These are phyloP conservation scores for Todiramphus chloris DNA, from an alignment of 2,113 vertebrate species.

Conservation along the genomic window DNA sequence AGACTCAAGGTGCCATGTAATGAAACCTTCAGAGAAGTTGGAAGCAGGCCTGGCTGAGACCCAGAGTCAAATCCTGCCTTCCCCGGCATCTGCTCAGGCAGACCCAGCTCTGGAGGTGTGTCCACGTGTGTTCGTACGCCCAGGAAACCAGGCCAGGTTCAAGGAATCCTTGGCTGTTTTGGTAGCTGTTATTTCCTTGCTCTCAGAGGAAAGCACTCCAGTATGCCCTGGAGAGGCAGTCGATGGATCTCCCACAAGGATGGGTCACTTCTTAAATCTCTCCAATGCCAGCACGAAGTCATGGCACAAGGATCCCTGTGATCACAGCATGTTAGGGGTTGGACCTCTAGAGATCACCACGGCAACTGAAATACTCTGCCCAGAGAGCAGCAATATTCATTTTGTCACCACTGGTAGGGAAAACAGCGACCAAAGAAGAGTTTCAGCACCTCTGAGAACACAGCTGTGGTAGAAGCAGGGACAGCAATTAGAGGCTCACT, in stretches of 20 bases:
- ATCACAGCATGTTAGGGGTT: too few species aligned
- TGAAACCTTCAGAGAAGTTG: background rate
- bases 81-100: background rate
- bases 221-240: background rate
- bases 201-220: background rate
- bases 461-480: background rate
- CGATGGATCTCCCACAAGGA: background rate
- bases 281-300: background rate
- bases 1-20: background rate
- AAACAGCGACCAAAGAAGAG: background rate
- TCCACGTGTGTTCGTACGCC: accelerated
- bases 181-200: background rate
- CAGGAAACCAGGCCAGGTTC: background rate
- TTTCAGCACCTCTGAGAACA: background rate
- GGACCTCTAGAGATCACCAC: background rate
- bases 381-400: background rate
- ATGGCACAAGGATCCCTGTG: background rate
- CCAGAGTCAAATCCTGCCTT: background rate
- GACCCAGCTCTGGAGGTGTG: background rate
- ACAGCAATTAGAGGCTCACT: background rate
- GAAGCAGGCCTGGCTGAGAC: background rate
- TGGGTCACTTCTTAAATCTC: background rate
- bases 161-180: background rate
- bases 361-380: background rate
- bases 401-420: background rate